These are phyloP conservation scores for Plagiodera versicolora DNA, from an alignment of 2,888 invertebrate species.

Conservation along the genomic window DNA sequence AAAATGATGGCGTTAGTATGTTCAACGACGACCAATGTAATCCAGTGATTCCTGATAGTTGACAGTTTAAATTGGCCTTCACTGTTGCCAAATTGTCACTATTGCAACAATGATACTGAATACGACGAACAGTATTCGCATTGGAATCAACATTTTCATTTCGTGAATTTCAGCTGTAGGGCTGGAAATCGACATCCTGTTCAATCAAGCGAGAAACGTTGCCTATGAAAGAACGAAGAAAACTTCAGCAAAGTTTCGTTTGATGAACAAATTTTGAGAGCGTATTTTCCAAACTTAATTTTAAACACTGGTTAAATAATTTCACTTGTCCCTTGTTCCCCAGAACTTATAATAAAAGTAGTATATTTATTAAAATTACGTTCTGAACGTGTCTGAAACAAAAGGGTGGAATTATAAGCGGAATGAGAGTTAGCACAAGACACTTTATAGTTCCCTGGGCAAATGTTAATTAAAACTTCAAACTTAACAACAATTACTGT, in stretches of 20 bases:
- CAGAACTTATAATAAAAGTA: conserved; percentile 24
- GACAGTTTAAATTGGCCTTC: no score
- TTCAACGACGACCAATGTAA: no score
- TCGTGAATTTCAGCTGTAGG: no score
- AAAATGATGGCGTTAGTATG: no score
- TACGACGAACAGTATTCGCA: no score
- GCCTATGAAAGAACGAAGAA: conserved; percentile 1
- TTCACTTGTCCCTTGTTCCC: conserved; percentile 22
- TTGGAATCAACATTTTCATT: no score
- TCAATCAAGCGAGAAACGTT: conserved; percentile 4
- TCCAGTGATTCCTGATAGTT: no score
- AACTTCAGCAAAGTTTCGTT: conserved; percentile 7
- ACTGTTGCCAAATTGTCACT: no score
- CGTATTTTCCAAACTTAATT: conserved; percentile 6
- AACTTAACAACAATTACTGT: conserved; percentile 49
- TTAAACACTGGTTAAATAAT: conserved; percentile 15
- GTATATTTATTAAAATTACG: conserved; percentile 34
- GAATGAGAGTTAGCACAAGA: conserved; percentile 49
- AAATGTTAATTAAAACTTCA: conserved; percentile 52
- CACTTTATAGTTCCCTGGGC: conserved; percentile 46
- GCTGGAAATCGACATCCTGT: neutral
- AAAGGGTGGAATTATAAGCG: conserved; percentile 49
- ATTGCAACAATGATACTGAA: no score
- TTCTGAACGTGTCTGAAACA: conserved; percentile 41
- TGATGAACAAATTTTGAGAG: conserved; percentile 9